Percentiles rank a stretch among this genome's conserved stretches.
These are phyloP conservation scores for Coelopa pilipes DNA, from an alignment of 2,888 invertebrate species.

Conservation along the genomic window DNA sequence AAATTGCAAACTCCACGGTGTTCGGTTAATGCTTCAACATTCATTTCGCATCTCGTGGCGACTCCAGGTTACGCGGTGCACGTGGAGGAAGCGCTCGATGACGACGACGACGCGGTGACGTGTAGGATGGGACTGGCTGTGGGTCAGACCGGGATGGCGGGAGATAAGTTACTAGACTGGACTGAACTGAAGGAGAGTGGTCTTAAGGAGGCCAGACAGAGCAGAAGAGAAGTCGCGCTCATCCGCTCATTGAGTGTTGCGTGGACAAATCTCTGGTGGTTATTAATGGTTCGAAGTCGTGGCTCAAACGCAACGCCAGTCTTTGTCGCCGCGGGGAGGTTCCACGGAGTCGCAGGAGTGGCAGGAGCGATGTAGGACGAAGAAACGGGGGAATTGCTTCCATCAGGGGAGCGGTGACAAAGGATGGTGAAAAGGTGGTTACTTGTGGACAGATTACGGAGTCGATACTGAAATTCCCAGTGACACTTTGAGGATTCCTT, in stretches of 20 bases:
- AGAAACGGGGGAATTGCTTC: too few species aligned
- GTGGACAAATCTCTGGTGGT: conserved; percentile 45
- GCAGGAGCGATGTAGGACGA: too few species aligned
- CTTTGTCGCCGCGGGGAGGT: background rate
- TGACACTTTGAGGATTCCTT: too few species aligned
- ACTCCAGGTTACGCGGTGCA: conserved; percentile 17
- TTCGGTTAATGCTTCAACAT: conserved; percentile 31
- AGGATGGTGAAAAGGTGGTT: too few species aligned
- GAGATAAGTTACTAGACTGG: background rate
- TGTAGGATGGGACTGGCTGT: background rate
- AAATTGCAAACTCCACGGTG: conserved; percentile 28
- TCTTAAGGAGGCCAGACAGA: background rate
- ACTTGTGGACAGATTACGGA: too few species aligned
- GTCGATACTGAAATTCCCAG: too few species aligned
- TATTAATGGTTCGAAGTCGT: conserved; percentile 34
- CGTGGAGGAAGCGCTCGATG: background rate
- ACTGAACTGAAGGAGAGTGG: background rate
- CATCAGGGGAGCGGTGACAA: too few species aligned
- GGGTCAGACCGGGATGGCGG: background rate
- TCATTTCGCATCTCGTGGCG: conserved; percentile 15
- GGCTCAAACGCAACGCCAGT: conserved; percentile 3
- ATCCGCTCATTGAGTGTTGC: conserved; percentile 26
- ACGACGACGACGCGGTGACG: background rate
- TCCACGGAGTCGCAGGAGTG: too few species aligned
- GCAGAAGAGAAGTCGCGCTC: background rate